Evolutionary conservation across 2,888 invertebrate genomes (phyloP).

Genomic region (Heterodera filipjevi): DNA sequence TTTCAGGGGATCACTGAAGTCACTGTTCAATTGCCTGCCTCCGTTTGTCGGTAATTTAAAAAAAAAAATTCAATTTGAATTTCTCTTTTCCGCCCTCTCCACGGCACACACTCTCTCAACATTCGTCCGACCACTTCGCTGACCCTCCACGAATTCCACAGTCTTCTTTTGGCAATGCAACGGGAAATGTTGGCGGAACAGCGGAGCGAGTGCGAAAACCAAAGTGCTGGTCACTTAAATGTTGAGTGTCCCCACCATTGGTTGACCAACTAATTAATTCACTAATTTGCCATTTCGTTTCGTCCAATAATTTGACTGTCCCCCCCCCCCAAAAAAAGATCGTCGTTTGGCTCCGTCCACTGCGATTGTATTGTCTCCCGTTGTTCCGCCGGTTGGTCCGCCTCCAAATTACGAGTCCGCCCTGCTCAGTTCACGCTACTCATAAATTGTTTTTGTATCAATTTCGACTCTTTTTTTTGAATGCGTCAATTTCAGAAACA

Average conservation of each 20-base stretch:
- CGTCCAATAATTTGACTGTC: neutral
- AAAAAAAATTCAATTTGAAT: neutral
- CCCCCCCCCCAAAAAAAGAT: no score
- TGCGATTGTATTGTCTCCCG: neutral
- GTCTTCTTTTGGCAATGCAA: slow-evolving; percentile 30
- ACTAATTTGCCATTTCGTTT: neutral
- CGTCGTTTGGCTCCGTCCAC: neutral
- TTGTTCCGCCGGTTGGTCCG: neutral
- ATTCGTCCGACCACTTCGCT: slow-evolving; percentile 29
- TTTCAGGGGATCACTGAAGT: slow-evolving; percentile 23
- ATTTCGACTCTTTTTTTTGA: no score
- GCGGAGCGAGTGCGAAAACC: neutral
- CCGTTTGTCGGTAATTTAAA: slow-evolving; percentile 12
- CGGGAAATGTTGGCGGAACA: slow-evolving; percentile 21
- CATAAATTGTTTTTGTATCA: no score
- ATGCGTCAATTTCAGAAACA: no score
- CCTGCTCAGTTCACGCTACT: neutral
- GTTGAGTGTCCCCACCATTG: no score
- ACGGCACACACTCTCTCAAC: slow-evolving; percentile 27
- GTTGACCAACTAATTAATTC: neutral
- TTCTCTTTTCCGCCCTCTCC: slow-evolving; percentile 21
- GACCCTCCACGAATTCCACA: slow-evolving; percentile 34
- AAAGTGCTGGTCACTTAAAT: no score
- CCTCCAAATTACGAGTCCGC: slow-evolving; percentile 17
- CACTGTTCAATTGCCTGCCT: slow-evolving; percentile 26